Evolutionary conservation across 2,797 vertebrate genomes (phyloP).

Genomic region (Enteromius anoplus): DNA sequence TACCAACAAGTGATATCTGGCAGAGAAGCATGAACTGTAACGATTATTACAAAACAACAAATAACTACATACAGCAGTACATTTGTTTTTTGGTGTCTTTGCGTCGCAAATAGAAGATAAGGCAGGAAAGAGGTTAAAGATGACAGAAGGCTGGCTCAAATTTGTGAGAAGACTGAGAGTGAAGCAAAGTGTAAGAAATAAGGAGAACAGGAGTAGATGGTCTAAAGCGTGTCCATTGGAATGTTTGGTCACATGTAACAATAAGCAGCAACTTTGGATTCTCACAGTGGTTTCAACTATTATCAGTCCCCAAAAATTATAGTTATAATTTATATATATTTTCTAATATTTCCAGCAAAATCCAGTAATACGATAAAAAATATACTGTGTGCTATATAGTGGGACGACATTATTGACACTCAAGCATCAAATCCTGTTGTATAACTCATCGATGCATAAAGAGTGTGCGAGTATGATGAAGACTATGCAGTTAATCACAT

Average conservation of each 20-base stretch:
- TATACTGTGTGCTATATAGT: background rate
- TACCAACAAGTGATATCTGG: constrained; percentile 63
- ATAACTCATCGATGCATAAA: background rate
- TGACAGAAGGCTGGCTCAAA: constrained; percentile 39
- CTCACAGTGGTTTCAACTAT: constrained; percentile 41
- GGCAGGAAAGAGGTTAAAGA: constrained; percentile 43
- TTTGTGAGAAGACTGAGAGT: constrained; percentile 16
- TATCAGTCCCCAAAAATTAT: background rate
- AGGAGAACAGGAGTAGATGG: background rate
- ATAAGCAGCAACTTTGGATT: constrained; percentile 37
- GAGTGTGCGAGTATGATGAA: background rate
- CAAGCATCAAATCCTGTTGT: constrained; percentile 19
- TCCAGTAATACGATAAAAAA: constrained; percentile 17
- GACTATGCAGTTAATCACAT: constrained; percentile 9
- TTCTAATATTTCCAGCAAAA: constrained; percentile 35
- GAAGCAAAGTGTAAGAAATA: background rate
- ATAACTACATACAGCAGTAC: constrained; percentile 1
- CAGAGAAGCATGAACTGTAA: constrained; percentile 53
- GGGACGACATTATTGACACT: background rate
- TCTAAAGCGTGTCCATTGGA: background rate
- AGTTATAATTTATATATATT: constrained; percentile 55
- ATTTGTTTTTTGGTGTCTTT: constrained; percentile 10
- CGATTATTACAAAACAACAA: constrained; percentile 22
- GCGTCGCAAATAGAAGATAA: constrained; percentile 43
- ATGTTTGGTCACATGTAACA: constrained; percentile 46